These are phyloP conservation scores for Aphelenchoides fujianensis DNA, from an alignment of 1,140 invertebrate genomes.

Conservation along the genomic window DNA sequence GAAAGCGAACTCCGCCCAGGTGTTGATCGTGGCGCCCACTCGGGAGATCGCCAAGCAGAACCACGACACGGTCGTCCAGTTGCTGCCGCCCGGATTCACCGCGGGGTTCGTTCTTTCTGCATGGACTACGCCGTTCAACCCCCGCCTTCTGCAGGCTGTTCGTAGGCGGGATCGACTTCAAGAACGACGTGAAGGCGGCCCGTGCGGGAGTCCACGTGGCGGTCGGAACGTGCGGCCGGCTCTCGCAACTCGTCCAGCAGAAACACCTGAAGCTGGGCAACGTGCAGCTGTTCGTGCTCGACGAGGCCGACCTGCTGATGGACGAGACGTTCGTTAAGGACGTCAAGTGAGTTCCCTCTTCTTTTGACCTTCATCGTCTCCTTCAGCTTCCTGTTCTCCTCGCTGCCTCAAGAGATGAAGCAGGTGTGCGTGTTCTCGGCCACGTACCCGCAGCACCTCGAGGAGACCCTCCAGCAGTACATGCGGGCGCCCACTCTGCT, in stretches of 20 bases:
- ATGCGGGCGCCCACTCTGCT: conserved; percentile 76
- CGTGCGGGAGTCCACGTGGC: conserved; percentile 74
- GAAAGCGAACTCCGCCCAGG: conserved; percentile 56
- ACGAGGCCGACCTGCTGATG: conserved; percentile 94
- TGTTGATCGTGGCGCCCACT: conserved; percentile 82
- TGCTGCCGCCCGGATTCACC: conserved; percentile 53
- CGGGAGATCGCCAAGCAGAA: conserved; percentile 92
- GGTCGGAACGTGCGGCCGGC: conserved; percentile 83
- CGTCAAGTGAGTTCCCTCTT: conserved; percentile 69
- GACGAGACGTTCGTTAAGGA: conserved; percentile 74
- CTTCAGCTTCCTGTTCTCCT: conserved; percentile 73
- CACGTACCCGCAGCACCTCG: conserved; percentile 79
- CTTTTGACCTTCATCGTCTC: conserved; percentile 37
- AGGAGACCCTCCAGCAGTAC: conserved; percentile 72
- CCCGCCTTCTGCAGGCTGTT: conserved; percentile 69
- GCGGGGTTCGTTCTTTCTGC: conserved; percentile 28
- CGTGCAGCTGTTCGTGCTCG: conserved; percentile 78
- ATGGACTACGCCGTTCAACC: conserved; percentile 42
- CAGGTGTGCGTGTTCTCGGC: conserved; percentile 89
- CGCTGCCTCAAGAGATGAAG: conserved; percentile 74
- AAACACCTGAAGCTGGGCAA: conserved; percentile 70
- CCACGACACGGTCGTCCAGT: conserved; percentile 67
- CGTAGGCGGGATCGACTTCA: conserved; percentile 79
- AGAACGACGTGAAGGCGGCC: conserved; percentile 72
- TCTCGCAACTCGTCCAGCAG: conserved; percentile 78